Evolutionary conservation across 2,797 vertebrate genomes (phyloP).

Genomic region (Sorex maritimensis): DNA sequence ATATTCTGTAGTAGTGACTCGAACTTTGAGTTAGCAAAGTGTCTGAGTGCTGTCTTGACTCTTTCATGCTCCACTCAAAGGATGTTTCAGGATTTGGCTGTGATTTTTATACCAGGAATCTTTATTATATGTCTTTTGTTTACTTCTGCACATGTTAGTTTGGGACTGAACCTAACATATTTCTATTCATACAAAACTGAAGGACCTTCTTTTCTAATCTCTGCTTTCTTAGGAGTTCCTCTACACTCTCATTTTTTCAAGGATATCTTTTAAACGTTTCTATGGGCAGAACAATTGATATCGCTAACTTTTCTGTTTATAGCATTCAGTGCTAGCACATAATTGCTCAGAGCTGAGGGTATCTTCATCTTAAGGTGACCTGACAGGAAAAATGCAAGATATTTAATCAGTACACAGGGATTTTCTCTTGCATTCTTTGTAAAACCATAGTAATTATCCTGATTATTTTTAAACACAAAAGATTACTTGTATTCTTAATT

Average conservation of each 20-base stretch:
- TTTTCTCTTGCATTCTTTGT: too few relatives aligned
- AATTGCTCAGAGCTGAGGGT: background rate
- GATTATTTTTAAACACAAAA: background rate
- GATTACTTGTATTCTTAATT: too few relatives aligned
- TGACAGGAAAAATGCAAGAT: background rate
- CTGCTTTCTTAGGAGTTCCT: background rate
- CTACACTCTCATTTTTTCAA: too few relatives aligned
- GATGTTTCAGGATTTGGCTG: too few relatives aligned
- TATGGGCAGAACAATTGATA: background rate
- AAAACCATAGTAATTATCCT: background rate
- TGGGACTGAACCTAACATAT: background rate
- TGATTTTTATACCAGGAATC: too few relatives aligned
- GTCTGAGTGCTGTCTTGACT: too few relatives aligned
- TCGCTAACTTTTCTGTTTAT: background rate
- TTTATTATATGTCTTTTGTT: background rate
- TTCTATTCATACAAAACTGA: background rate
- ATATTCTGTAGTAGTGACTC: too few relatives aligned
- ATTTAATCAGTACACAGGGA: too few relatives aligned
- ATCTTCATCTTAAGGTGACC: background rate
- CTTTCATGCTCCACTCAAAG: too few relatives aligned
- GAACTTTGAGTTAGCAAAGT: too few relatives aligned
- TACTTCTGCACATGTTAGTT: background rate
- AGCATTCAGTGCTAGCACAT: background rate
- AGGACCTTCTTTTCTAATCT: background rate
- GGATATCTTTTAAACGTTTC: background rate